Evolutionary conservation across 2,888 invertebrate species (phyloP).

Genomic region (Nebria brevicollis): DNA sequence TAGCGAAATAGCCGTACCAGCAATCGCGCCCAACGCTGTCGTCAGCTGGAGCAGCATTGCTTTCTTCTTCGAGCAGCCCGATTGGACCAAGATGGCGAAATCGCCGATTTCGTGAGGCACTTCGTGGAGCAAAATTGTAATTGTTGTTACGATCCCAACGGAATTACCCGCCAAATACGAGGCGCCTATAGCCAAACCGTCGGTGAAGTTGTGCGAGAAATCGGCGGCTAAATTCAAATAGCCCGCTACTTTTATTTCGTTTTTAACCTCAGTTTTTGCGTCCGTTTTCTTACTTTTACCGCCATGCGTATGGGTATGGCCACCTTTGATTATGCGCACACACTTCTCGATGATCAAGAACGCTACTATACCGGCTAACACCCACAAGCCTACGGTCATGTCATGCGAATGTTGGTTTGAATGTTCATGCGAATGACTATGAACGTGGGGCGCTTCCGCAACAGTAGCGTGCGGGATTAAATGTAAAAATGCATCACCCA

Average conservation of each 20-base stretch:
- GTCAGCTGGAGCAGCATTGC: conserved; percentile 94
- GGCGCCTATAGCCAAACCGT: conserved; percentile 98
- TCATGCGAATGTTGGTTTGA: conserved; percentile 76
- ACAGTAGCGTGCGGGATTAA: conserved; percentile 95
- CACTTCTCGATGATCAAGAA: conserved; percentile 95
- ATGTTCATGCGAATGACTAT: conserved; percentile 63
- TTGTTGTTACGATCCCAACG: conserved; percentile 89
- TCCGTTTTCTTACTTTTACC: conserved; percentile 50
- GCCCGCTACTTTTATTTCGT: conserved; percentile 83
- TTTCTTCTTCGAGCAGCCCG: conserved; percentile 92
- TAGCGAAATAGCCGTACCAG: conserved; percentile 91
- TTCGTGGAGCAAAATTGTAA: conserved; percentile 97
- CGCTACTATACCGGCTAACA: conserved; percentile 90
- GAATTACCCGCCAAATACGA: conserved; percentile 93
- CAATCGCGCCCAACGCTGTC: conserved; percentile 94
- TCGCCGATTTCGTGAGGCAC: conserved; percentile 99
- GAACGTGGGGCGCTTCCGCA: conserved; percentile 64
- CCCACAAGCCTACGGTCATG: conserved; percentile 93
- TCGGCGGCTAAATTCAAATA: conserved; percentile 98
- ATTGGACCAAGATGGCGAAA: conserved; percentile 97
- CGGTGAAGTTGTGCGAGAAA: conserved; percentile 98
- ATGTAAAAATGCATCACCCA: conserved; percentile 99
- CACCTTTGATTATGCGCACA: conserved; percentile 87
- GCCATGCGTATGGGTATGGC: conserved; percentile 79
- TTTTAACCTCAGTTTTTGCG: conserved; percentile 58